These are phyloP conservation scores for Chauna torquata DNA, from an alignment of 2,113 vertebrate species.

Conservation along the genomic window DNA sequence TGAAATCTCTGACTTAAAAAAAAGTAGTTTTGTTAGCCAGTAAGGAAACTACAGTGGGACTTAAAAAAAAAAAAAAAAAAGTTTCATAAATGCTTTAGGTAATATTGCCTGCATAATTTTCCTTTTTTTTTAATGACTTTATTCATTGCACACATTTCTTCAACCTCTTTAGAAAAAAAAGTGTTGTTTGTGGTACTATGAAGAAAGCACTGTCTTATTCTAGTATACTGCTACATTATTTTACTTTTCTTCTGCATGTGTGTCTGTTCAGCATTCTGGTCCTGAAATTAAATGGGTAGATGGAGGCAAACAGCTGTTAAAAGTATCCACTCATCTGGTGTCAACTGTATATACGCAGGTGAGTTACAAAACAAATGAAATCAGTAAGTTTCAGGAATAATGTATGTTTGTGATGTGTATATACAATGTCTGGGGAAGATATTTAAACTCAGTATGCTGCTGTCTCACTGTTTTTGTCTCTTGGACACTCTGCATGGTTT, in stretches of 20 bases:
- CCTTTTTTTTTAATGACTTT: constrained; percentile 38
- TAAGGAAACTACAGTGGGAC: neutral
- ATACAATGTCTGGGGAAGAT: neutral
- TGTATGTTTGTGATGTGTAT: neutral
- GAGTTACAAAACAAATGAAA: neutral
- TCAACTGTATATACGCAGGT: constrained; percentile 98
- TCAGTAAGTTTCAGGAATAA: neutral
- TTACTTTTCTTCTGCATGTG: neutral
- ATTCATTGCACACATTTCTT: constrained; percentile 50
- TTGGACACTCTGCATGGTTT: neutral
- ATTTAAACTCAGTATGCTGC: neutral
- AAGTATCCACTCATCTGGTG: constrained; percentile 92
- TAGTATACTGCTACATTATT: neutral
- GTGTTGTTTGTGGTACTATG: neutral
- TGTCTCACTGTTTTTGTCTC: neutral
- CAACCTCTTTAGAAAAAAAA: neutral
- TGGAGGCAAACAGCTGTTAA: constrained; percentile 91
- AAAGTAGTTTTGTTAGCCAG: neutral
- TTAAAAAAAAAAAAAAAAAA: neutral
- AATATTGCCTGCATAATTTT: constrained; percentile 35
- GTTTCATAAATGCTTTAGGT: constrained; percentile 33
- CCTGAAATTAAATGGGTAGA: constrained; percentile 99
- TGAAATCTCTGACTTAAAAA: neutral
- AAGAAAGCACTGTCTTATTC: neutral
- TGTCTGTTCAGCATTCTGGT: constrained; percentile 85